Percentiles rank a stretch among this genome's conserved stretches.
phyloP scores from a whole-genome alignment of 2,888 invertebrate genomes.

The Lasioglossum lativentre region DNA sequence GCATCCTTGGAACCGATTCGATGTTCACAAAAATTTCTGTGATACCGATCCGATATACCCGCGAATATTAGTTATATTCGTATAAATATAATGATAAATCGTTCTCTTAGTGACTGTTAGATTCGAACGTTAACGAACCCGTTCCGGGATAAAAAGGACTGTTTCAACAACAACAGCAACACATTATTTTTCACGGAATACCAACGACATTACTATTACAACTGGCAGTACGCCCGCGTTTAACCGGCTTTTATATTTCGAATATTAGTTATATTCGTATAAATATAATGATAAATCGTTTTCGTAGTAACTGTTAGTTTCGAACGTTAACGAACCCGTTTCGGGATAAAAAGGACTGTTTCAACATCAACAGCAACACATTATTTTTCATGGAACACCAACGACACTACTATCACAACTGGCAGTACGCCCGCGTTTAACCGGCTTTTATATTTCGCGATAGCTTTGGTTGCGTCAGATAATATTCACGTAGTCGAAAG shows the following conservation, averaged over 20 bases:
- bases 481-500: conserved; percentile 59
- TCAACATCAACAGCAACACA: conserved; percentile 17
- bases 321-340: too few relatives aligned
- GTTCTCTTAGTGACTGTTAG: background rate
- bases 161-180: conserved; percentile 3
- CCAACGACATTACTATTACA: conserved; percentile 57
- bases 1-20: conserved; percentile 21
- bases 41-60: background rate
- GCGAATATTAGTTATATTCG: background rate
- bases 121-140: background rate
- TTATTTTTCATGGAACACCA: conserved; percentile 40
- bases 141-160: too few relatives aligned
- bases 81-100: background rate
- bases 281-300: too few relatives aligned
- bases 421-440: conserved; percentile 68
- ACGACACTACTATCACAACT: conserved; percentile 69
- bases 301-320: too few relatives aligned
- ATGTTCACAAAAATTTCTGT: background rate
- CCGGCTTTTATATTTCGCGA: conserved; percentile 81
- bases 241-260: conserved; percentile 79
- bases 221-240: conserved; percentile 73
- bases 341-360: background rate
- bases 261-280: too few relatives aligned
- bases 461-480: conserved; percentile 80
- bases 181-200: conserved; percentile 38